A percentile compares a stretch with the other conserved stretches of the same genome.
Conservation (phyloP, 2,888 invertebrate genomes). For the Drosophila helvetica region DNA sequence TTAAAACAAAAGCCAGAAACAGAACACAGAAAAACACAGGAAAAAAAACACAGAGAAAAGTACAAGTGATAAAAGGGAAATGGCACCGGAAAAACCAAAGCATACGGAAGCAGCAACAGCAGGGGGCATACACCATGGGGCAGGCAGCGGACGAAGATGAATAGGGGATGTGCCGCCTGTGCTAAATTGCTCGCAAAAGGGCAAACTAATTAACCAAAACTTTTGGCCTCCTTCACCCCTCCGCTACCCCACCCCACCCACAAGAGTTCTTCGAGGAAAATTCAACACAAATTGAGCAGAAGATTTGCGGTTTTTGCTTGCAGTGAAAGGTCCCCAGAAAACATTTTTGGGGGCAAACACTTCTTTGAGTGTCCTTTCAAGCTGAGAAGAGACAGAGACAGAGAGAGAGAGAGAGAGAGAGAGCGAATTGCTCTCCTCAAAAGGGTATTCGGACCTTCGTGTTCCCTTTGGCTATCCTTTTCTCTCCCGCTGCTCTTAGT, state of each 20-base stretch:
- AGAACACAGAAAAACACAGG: conserved; percentile 9
- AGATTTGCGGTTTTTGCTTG: conserved; percentile 39
- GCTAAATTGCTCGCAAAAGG: conserved; percentile 54
- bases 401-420: no score
- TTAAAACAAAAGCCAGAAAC: conserved; percentile 52
- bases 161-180: conserved; percentile 37
- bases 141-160: conserved; percentile 29
- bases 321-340: neutral
- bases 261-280: conserved; percentile 20
- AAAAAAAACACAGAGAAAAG: conserved; percentile 22
- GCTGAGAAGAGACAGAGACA: no score
- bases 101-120: conserved; percentile 44
- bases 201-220: conserved; percentile 65
- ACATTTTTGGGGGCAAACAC: no score
- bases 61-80: conserved; percentile 46
- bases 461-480: no score
- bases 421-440: no score
- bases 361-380: neutral
- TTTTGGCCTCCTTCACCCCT: conserved; percentile 25
- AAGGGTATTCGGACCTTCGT: no score
- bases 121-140: conserved; percentile 10
- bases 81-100: conserved; percentile 51
- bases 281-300: conserved; percentile 56
- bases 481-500: no score
- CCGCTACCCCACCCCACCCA: neutral